Evolutionary conservation across 2,113 vertebrate species (phyloP).

Genomic region (Xenopus borealis): DNA sequence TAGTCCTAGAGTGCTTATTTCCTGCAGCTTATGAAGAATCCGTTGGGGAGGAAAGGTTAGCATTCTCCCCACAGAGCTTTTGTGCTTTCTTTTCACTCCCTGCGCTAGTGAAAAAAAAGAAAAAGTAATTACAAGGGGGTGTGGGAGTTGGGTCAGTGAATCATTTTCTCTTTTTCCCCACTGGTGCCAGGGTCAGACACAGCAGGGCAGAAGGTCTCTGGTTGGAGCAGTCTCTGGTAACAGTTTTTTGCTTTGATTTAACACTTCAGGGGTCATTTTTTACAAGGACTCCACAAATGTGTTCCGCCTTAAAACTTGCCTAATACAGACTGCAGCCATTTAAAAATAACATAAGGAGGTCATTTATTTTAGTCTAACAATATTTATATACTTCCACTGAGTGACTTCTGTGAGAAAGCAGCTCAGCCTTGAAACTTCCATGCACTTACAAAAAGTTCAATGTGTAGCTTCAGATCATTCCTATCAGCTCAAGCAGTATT

Average conservation of each 20-base stretch:
- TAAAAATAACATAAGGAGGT: no score
- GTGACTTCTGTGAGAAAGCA: no score
- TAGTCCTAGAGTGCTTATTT: not conserved
- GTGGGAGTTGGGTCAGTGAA: slow-evolving; percentile 17
- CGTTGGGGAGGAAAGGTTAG: not conserved
- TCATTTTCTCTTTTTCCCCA: slow-evolving; percentile 24
- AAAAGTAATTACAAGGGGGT: slow-evolving; percentile 22
- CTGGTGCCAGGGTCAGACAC: slow-evolving; percentile 20
- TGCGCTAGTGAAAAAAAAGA: not conserved
- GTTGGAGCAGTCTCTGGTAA: slow-evolving; percentile 8
- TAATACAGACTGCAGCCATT: not conserved
- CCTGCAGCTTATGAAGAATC: not conserved
- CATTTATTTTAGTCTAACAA: no score
- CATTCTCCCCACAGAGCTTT: slow-evolving; percentile 16
- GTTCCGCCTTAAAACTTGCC: slow-evolving; percentile 22
- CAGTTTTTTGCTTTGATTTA: slow-evolving; percentile 29
- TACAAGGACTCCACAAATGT: slow-evolving; percentile 10
- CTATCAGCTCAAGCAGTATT: no score
- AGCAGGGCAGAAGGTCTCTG: slow-evolving; percentile 27
- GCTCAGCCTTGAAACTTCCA: no score
- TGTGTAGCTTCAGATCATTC: no score
- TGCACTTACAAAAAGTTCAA: no score
- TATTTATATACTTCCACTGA: no score
- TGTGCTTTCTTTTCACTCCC: slow-evolving; percentile 3
- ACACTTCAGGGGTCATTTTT: slow-evolving; percentile 4